phyloP scores from a whole-genome alignment of 1,140 invertebrate species.

The Drosophila sturtevanti region DNA sequence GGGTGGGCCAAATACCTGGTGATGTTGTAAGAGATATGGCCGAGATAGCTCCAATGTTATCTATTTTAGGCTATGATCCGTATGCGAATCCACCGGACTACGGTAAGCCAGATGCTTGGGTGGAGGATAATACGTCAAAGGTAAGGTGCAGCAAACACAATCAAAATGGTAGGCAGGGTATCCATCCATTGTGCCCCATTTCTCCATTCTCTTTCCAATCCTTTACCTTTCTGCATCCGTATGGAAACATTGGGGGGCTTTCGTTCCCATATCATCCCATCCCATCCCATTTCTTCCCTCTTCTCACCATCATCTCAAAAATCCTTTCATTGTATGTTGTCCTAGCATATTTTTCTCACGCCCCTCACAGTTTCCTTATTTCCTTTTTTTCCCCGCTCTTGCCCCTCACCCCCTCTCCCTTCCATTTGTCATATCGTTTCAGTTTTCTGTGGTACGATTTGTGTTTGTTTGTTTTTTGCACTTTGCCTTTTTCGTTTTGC shows the following conservation, averaged over 20 bases:
- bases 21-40: constrained; percentile 96
- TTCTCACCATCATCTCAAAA: not conserved
- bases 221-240: not conserved
- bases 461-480: constrained; percentile 53
- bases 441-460: constrained; percentile 43
- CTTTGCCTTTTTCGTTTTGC: constrained; percentile 49
- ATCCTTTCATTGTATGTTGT: constrained; percentile 2
- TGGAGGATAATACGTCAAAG: constrained; percentile 90
- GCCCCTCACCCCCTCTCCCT: not conserved
- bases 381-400: not conserved
- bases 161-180: constrained; percentile 35
- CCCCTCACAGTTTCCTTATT: too few species aligned
- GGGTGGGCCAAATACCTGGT: constrained; percentile 96
- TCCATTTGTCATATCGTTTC: constrained; percentile 33
- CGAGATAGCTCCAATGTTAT: constrained; percentile 95
- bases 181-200: too few species aligned
- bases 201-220: not conserved
- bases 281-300: not conserved
- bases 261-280: not conserved
- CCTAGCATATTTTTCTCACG: constrained; percentile 62
- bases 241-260: not conserved
- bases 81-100: constrained; percentile 96
- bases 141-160: constrained; percentile 79
- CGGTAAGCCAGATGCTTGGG: constrained; percentile 92
- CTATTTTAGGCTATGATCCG: constrained; percentile 96